phyloP scores from a whole-genome alignment of 92 coral and sea anemone genomes.

The Actinernus sp. region DNA sequence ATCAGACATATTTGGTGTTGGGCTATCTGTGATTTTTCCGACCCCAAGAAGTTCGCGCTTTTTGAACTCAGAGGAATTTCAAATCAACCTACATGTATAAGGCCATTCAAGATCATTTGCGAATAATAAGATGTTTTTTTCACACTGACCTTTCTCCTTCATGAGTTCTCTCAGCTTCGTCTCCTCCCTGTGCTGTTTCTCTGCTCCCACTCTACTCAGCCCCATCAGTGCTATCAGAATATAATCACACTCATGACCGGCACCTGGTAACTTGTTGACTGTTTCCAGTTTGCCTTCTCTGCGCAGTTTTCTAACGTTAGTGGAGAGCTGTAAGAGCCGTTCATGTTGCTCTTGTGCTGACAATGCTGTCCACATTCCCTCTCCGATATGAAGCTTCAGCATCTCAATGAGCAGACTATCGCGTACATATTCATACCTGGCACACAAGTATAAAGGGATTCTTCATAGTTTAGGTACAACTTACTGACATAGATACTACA shows the following conservation, averaged over 20 bases:
- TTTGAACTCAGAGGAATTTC: too few relatives aligned
- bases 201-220: slow-evolving; percentile 70
- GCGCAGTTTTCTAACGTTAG: slow-evolving; percentile 74
- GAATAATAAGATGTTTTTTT: too few relatives aligned
- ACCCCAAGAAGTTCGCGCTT: too few relatives aligned
- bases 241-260: slow-evolving; percentile 36
- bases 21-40: too few relatives aligned
- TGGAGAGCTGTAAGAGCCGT: slow-evolving; percentile 75
- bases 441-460: too few relatives aligned
- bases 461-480: too few relatives aligned
- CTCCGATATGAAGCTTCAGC: slow-evolving; percentile 85
- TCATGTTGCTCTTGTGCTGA: slow-evolving; percentile 89
- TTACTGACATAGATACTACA: too few relatives aligned
- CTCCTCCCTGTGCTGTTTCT: slow-evolving; percentile 49
- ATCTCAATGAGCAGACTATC: slow-evolving; percentile 78
- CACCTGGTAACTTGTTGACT: slow-evolving; percentile 58
- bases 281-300: slow-evolving; percentile 85
- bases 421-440: slow-evolving; percentile 88
- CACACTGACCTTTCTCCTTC: slow-evolving; percentile 72
- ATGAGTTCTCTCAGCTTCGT: slow-evolving; percentile 64
- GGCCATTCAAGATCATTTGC: too few relatives aligned
- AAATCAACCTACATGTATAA: too few relatives aligned
- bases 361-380: slow-evolving; percentile 97
- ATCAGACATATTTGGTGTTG: not conserved
- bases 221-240: slow-evolving; percentile 89